Conservation (phyloP, 2,113 vertebrate genomes). For the Sciurus niger region DNA sequence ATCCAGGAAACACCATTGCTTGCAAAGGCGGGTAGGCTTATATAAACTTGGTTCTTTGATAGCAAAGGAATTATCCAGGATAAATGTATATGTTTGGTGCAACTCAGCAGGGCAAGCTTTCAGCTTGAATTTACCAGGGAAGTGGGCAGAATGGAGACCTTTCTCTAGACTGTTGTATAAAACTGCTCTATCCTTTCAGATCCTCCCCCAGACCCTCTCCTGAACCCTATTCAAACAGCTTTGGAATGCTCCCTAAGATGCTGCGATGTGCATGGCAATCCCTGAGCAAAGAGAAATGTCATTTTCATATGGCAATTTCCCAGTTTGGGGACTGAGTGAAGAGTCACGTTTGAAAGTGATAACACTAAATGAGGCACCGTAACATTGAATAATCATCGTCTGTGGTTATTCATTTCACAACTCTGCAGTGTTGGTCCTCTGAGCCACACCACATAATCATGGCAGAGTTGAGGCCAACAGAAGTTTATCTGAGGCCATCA, state of each 20-base stretch:
- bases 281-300: neutral
- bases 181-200: neutral
- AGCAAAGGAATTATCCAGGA: neutral
- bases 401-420: neutral
- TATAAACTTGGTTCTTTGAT: constrained; percentile 60
- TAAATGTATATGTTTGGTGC: neutral
- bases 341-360: neutral
- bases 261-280: neutral
- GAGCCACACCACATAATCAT: neutral
- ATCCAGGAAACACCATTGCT: constrained; percentile 56
- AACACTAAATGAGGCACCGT: neutral
- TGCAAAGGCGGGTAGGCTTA: constrained; percentile 46
- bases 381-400: neutral
- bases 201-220: neutral
- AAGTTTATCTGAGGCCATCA: neutral
- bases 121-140: constrained; percentile 19
- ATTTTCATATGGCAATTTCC: neutral
- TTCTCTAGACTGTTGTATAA: neutral
- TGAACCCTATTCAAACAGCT: neutral
- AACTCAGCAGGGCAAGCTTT: neutral
- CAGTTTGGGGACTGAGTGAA: neutral
- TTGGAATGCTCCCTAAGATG: neutral
- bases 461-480: neutral
- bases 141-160: neutral
- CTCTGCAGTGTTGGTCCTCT: neutral